These are phyloP conservation scores for Acronicta psi DNA, from an alignment of 2,888 invertebrate species.

Conservation along the genomic window DNA sequence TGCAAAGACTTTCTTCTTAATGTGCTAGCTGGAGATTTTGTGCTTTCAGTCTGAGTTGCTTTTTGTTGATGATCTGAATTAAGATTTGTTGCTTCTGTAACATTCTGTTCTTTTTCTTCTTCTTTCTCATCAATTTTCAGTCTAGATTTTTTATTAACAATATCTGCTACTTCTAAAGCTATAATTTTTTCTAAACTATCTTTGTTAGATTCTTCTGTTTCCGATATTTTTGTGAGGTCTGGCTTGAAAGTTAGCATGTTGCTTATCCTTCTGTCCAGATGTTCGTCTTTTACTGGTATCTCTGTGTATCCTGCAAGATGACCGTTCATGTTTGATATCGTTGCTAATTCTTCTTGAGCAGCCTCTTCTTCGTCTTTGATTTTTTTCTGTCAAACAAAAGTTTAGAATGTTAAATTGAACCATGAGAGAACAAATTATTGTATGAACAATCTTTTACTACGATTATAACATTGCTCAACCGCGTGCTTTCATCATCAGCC, in stretches of 20 bases:
- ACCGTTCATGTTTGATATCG: constrained; percentile 72
- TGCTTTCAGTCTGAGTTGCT: constrained; percentile 72
- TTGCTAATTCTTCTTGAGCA: constrained; percentile 66
- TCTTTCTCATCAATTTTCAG: constrained; percentile 57
- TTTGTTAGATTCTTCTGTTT: constrained; percentile 65
- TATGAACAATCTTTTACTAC: not conserved
- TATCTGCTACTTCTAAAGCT: constrained; percentile 76
- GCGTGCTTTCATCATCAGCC: too few relatives aligned
- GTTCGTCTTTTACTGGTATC: constrained; percentile 64
- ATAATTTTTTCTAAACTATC: constrained; percentile 72
- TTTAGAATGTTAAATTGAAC: not conserved
- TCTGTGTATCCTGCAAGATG: constrained; percentile 59
- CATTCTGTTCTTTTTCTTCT: constrained; percentile 53
- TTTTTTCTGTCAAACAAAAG: constrained; percentile 71
- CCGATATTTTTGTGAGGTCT: constrained; percentile 68
- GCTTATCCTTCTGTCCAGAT: constrained; percentile 75
- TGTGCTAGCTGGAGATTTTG: constrained; percentile 68
- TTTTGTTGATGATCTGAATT: constrained; percentile 67
- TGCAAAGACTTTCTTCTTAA: constrained; percentile 80
- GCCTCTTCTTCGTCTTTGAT: constrained; percentile 73
- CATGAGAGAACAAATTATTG: not conserved
- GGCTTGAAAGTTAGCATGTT: constrained; percentile 81
- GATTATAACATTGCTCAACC: too few relatives aligned
- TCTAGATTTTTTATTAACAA: constrained; percentile 71
- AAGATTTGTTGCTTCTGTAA: constrained; percentile 63